A percentile compares a stretch with the other conserved stretches of the same genome.
These are phyloP conservation scores for Mycogona germanica DNA, from an alignment of 2,888 invertebrate genomes.

Conservation along the genomic window DNA sequence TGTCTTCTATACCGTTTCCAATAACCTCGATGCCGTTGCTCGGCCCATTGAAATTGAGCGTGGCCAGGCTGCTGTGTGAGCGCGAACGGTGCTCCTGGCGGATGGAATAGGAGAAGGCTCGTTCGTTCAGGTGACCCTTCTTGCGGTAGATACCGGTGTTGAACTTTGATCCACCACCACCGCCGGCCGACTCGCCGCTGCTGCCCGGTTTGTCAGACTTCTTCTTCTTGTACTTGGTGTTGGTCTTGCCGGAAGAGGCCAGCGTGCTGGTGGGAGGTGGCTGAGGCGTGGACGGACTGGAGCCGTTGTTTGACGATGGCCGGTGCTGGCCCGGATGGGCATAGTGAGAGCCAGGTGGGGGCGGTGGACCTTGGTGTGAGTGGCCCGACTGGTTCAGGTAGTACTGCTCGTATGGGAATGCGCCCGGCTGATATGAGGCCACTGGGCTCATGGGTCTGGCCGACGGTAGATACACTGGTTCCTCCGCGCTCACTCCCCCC, in stretches of 20 bases:
- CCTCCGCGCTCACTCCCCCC: slow-evolving; percentile 21
- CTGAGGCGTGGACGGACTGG: slow-evolving; percentile 14
- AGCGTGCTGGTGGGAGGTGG: slow-evolving; percentile 20
- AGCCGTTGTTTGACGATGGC: background rate
- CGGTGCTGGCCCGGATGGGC: background rate
- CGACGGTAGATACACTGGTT: slow-evolving; percentile 25
- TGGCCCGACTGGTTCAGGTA: slow-evolving; percentile 44
- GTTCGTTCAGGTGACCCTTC: slow-evolving; percentile 82
- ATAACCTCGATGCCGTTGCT: slow-evolving; percentile 36
- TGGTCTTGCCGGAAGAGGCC: too few species aligned
- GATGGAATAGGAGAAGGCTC: slow-evolving; percentile 88
- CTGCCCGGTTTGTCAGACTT: slow-evolving; percentile 25
- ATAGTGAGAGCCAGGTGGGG: background rate
- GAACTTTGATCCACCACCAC: slow-evolving; percentile 41
- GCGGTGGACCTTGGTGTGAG: slow-evolving; percentile 36
- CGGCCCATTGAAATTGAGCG: slow-evolving; percentile 53
- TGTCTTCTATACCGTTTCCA: slow-evolving; percentile 23
- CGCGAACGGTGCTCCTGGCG: slow-evolving; percentile 85
- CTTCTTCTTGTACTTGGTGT: slow-evolving; percentile 29
- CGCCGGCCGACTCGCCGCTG: slow-evolving; percentile 14
- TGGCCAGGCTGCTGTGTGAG: slow-evolving; percentile 82
- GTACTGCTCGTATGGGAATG: slow-evolving; percentile 46
- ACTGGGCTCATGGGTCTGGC: slow-evolving; percentile 41
- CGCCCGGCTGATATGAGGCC: slow-evolving; percentile 47
- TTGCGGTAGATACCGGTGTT: slow-evolving; percentile 78